These are phyloP conservation scores for Linyphia triangularis DNA, from an alignment of 2,888 invertebrate species.

Conservation along the genomic window DNA sequence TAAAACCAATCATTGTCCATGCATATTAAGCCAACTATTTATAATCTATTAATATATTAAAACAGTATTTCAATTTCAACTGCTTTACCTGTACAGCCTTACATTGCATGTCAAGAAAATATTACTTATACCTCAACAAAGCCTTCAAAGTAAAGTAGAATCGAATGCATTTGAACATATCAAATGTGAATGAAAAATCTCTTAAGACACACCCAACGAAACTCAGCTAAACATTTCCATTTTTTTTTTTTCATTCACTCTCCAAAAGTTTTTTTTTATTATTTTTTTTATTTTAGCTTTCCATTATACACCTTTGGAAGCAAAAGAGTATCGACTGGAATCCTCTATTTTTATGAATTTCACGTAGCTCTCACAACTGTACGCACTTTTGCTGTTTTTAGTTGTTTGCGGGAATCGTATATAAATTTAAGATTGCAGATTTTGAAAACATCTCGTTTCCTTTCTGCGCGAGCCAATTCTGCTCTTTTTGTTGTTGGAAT, in stretches of 20 bases:
- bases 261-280: not conserved
- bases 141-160: constrained; percentile 5
- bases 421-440: constrained; percentile 33
- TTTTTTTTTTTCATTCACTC: not conserved
- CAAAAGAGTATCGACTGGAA: not conserved
- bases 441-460: constrained; percentile 16
- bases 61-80: no score
- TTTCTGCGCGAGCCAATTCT: not conserved
- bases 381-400: not conserved
- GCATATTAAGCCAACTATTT: not conserved
- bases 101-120: not conserved
- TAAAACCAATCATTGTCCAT: not conserved
- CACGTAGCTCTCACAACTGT: not conserved
- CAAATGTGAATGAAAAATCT: constrained; percentile 11
- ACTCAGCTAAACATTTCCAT: not conserved
- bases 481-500: constrained; percentile 2
- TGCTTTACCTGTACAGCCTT: not conserved
- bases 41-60: no score
- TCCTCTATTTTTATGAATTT: constrained; percentile 34
- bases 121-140: constrained; percentile 10
- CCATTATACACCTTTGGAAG: not conserved
- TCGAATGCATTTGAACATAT: constrained; percentile 25
- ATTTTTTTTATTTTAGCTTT: not conserved
- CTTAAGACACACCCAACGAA: constrained; percentile 35
- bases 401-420: not conserved